Percentiles rank a stretch among this genome's conserved stretches.
phyloP scores from a whole-genome alignment of 1,140 invertebrate genomes.

The Pemphigus obesinymphae region DNA sequence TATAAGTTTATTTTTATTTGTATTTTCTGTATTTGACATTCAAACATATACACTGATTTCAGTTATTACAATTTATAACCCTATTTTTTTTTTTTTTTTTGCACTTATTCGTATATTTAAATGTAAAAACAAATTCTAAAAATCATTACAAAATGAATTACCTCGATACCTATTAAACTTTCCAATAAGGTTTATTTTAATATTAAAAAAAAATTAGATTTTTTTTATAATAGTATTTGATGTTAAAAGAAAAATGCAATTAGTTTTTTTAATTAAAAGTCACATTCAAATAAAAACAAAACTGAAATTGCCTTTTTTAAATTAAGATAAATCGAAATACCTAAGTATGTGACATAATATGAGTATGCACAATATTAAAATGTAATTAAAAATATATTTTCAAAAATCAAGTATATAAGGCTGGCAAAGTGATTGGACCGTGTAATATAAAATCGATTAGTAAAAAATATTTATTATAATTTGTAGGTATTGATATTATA shows the following conservation, averaged over 20 bases:
- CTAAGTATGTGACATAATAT: not conserved
- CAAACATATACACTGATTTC: too few relatives aligned
- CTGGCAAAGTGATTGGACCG: too few relatives aligned
- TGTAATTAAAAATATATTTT: not conserved
- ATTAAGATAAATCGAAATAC: not conserved
- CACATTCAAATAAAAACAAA: not conserved
- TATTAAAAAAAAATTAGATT: not conserved
- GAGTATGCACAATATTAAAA: not conserved
- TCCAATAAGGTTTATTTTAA: not conserved
- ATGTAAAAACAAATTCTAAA: too few relatives aligned
- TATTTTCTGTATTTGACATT: too few relatives aligned
- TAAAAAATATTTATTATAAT: too few relatives aligned
- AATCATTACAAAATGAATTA: too few relatives aligned
- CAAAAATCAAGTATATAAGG: not conserved
- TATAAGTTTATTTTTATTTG: too few relatives aligned
- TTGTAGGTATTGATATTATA: too few relatives aligned
- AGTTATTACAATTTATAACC: too few relatives aligned
- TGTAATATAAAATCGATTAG: not conserved
- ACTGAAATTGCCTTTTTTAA: not conserved
- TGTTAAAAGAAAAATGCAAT: not conserved
- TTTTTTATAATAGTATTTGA: not conserved
- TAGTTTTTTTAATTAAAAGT: conserved; percentile 8
- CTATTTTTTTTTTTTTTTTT: too few relatives aligned
- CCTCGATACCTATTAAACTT: too few relatives aligned
- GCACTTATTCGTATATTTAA: too few relatives aligned